Evolutionary conservation across 1,140 invertebrate species (phyloP).

Genomic region (Cydia fagiglandana): DNA sequence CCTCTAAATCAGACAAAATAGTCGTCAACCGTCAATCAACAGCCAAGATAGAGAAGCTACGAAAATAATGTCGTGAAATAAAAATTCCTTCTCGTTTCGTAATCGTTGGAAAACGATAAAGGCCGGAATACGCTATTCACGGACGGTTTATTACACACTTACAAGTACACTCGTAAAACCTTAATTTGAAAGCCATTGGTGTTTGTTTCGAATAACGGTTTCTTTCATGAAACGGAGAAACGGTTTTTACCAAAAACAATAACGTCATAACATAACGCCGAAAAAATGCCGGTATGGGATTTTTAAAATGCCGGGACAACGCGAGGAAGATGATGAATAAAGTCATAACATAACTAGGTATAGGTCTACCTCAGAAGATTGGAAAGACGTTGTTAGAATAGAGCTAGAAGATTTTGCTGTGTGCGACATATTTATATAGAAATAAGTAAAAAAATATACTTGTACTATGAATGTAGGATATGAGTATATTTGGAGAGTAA

Average conservation of each 20-base stretch:
- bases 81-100: conserved; percentile 4
- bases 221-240: not conserved
- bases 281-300: too few species aligned
- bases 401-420: too few species aligned
- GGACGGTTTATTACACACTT: conserved; percentile 2
- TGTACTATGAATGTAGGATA: too few species aligned
- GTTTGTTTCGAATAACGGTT: not conserved
- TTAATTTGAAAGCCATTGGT: not conserved
- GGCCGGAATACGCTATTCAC: not conserved
- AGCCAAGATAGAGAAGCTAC: not conserved
- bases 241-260: not conserved
- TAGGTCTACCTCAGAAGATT: too few species aligned
- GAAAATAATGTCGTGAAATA: not conserved
- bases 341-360: too few species aligned
- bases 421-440: too few species aligned
- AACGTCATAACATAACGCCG: too few species aligned
- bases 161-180: conserved; percentile 7
- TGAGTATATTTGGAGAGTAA: too few species aligned
- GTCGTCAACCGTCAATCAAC: not conserved
- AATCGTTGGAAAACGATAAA: not conserved
- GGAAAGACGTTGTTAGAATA: too few species aligned
- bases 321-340: too few species aligned
- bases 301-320: too few species aligned
- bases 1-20: not conserved
- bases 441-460: too few species aligned